Conservation (phyloP, 1,140 invertebrate genomes). For the Calliopsis andreniformis region DNA sequence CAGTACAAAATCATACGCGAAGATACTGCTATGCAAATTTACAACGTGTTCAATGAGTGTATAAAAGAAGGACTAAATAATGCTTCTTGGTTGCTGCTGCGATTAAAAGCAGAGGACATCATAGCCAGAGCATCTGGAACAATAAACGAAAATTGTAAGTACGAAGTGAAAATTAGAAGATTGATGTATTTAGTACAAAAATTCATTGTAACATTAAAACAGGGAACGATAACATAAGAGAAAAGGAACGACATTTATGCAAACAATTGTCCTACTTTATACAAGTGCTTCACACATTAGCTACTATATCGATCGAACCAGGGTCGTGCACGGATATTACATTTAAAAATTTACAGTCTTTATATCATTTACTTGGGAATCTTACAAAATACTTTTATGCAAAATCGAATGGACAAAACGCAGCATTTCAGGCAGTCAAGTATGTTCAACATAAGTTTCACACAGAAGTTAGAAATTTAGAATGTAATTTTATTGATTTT, state of each 20-base stretch:
- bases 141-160: conserved; percentile 28
- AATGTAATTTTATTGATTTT: conserved; percentile 14
- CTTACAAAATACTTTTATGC: conserved; percentile 81
- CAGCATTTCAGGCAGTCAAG: conserved; percentile 80
- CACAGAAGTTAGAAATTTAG: background rate
- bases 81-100: conserved; percentile 76
- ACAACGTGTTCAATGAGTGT: conserved; percentile 72
- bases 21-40: conserved; percentile 69
- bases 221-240: conserved; percentile 76
- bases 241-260: conserved; percentile 79
- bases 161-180: background rate
- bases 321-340: conserved; percentile 75
- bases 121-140: conserved; percentile 22
- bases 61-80: conserved; percentile 79
- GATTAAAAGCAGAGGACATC: conserved; percentile 78
- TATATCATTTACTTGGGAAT: conserved; percentile 78
- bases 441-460: conserved; percentile 44
- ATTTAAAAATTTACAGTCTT: conserved; percentile 79
- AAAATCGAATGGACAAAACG: conserved; percentile 76
- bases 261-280: conserved; percentile 79
- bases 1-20: conserved; percentile 77
- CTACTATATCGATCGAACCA: conserved; percentile 71
- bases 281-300: conserved; percentile 75
- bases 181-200: conserved; percentile 11
- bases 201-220: conserved; percentile 10